Evolutionary conservation across 2,797 vertebrate genomes (phyloP).

Genomic region (Buceros bicornis): DNA sequence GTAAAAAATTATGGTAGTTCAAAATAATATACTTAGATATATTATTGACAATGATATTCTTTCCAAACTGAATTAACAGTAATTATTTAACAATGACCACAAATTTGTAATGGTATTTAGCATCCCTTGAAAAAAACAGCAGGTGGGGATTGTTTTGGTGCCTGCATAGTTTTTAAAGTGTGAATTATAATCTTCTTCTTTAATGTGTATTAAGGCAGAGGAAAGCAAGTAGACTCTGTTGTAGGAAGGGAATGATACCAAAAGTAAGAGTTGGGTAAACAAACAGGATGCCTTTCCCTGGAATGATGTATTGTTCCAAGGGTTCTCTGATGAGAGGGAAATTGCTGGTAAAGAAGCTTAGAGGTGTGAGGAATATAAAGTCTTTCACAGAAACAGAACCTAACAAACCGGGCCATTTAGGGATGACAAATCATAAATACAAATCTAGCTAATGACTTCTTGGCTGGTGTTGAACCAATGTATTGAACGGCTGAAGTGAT

Average conservation of each 20-base stretch:
- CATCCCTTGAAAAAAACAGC: neutral
- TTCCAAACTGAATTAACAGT: neutral
- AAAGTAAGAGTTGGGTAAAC: neutral
- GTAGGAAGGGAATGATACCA: neutral
- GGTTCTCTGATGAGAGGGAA: neutral
- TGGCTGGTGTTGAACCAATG: neutral
- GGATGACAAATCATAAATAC: neutral
- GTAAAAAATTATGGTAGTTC: neutral
- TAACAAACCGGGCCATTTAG: neutral
- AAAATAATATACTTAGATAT: neutral
- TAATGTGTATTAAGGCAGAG: neutral
- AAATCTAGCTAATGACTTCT: neutral
- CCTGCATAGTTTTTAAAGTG: neutral
- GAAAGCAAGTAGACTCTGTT: neutral
- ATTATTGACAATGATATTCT: neutral
- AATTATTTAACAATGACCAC: neutral
- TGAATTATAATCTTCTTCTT: neutral
- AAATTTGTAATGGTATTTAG: neutral
- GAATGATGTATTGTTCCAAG: neutral
- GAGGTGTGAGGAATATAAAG: neutral
- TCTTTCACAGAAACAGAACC: neutral
- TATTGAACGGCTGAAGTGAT: neutral
- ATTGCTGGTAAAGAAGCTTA: neutral
- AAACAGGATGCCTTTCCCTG: neutral
- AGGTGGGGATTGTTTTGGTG: accelerated